Conservation (phyloP, 1,140 invertebrate genomes). For the Camponotus floridanus region DNA sequence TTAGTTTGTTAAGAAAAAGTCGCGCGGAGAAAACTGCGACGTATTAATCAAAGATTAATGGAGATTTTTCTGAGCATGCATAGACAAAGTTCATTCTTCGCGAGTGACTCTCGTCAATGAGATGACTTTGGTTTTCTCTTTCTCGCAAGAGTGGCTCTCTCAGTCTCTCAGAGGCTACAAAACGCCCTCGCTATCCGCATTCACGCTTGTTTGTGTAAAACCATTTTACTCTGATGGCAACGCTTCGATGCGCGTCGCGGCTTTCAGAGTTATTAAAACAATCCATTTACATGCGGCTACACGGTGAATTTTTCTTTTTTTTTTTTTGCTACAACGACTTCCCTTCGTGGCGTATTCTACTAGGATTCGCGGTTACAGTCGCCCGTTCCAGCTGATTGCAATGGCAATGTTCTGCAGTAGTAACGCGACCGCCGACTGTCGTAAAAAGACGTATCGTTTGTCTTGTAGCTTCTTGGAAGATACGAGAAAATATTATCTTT, state of each 20-base stretch:
- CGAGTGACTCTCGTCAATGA: slow-evolving; percentile 35
- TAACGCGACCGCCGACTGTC: slow-evolving; percentile 25
- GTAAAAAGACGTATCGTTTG: slow-evolving; percentile 43
- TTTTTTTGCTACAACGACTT: slow-evolving; percentile 14
- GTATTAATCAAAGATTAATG: slow-evolving; percentile 55
- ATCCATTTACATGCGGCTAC: slow-evolving; percentile 74
- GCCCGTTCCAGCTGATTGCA: slow-evolving; percentile 36
- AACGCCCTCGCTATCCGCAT: not conserved
- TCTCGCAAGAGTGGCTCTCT: not conserved
- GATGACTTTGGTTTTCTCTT: slow-evolving; percentile 4
- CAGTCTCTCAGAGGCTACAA: not conserved
- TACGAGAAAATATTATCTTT: not conserved
- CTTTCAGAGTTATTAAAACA: slow-evolving; percentile 78
- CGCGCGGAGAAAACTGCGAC: slow-evolving; percentile 12
- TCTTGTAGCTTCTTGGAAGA: slow-evolving; percentile 22
- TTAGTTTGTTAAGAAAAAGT: not conserved
- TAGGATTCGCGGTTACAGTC: slow-evolving; percentile 9
- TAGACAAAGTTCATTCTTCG: slow-evolving; percentile 13
- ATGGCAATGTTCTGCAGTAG: slow-evolving; percentile 20
- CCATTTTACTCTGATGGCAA: slow-evolving; percentile 25
- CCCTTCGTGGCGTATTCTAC: slow-evolving; percentile 35
- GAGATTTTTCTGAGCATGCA: slow-evolving; percentile 9
- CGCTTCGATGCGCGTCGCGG: slow-evolving; percentile 33
- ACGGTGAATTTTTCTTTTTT: slow-evolving; percentile 16
- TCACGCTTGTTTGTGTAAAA: slow-evolving; percentile 23